A percentile compares a stretch with the other conserved stretches of the same genome.
phyloP scores from a whole-genome alignment of 2,797 vertebrate species.

The Okamejei kenojei region DNA sequence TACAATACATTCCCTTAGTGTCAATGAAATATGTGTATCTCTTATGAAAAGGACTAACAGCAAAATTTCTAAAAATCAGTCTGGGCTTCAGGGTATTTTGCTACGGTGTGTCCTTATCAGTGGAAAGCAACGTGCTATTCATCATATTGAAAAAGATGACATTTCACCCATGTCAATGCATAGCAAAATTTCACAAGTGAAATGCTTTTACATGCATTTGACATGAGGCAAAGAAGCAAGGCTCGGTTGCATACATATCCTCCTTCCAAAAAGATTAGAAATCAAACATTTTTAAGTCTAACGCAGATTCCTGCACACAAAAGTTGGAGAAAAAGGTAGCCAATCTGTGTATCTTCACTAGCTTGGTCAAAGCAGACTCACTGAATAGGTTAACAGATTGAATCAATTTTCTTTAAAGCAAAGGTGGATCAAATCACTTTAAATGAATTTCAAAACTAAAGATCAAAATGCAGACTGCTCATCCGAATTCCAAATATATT shows the following conservation, averaged over 20 bases:
- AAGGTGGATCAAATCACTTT: background rate
- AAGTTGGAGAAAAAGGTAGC: background rate
- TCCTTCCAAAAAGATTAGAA: background rate
- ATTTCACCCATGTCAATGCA: too few relatives aligned
- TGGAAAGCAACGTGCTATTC: too few relatives aligned
- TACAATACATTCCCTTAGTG: background rate
- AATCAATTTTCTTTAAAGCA: background rate
- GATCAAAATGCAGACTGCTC: background rate
- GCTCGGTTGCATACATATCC: background rate
- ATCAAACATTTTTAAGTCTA: background rate
- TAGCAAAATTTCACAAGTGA: too few relatives aligned
- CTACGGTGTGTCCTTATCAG: too few relatives aligned
- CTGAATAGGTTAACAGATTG: background rate
- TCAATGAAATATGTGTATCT: background rate
- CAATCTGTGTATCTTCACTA: background rate
- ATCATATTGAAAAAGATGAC: too few relatives aligned
- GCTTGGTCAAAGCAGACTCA: background rate
- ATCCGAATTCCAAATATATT: background rate
- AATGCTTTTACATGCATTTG: too few relatives aligned
- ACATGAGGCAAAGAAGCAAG: background rate
- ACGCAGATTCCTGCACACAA: background rate
- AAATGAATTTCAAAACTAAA: background rate
- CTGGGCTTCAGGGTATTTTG: too few relatives aligned
- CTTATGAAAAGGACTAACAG: too few relatives aligned
- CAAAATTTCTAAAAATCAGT: too few relatives aligned